Evolutionary conservation across 2,888 invertebrate species (phyloP).

Genomic region (Anorthoa munda): DNA sequence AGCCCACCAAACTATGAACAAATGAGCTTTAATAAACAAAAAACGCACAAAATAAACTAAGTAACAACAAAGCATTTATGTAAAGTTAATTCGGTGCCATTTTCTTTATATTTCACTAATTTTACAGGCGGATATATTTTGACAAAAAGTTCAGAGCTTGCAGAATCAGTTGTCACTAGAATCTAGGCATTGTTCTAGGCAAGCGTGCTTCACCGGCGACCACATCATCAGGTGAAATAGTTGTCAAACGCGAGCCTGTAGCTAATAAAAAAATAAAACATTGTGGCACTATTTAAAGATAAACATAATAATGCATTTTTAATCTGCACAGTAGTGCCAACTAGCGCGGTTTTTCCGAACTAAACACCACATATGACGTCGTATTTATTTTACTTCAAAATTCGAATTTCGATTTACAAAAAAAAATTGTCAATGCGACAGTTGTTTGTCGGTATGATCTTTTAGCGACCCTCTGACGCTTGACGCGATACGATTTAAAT

Average conservation of each 20-base stretch:
- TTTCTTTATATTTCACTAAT: background rate
- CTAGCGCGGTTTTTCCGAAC: background rate
- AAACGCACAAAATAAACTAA: constrained; percentile 36
- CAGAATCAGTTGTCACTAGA: too few relatives aligned
- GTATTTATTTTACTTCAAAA: background rate
- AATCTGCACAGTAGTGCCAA: background rate
- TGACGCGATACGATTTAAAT: too few relatives aligned
- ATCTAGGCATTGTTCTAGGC: too few relatives aligned
- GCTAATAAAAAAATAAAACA: too few relatives aligned
- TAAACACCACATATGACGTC: background rate
- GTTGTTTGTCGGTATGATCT: too few relatives aligned
- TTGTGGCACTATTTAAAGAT: too few relatives aligned
- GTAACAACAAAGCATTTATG: constrained; percentile 21
- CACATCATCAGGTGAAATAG: too few relatives aligned
- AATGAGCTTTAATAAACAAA: background rate
- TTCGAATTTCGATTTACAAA: background rate
- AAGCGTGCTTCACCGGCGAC: too few relatives aligned
- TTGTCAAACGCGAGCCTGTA: too few relatives aligned
- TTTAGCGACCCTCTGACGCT: too few relatives aligned
- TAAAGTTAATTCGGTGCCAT: background rate
- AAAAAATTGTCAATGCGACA: background rate
- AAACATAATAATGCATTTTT: too few relatives aligned
- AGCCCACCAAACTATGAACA: background rate
- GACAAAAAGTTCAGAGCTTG: too few relatives aligned
- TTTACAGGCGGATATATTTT: background rate